phyloP scores from a whole-genome alignment of 2,888 invertebrate species.

The Eupeodes latifasciatus region DNA sequence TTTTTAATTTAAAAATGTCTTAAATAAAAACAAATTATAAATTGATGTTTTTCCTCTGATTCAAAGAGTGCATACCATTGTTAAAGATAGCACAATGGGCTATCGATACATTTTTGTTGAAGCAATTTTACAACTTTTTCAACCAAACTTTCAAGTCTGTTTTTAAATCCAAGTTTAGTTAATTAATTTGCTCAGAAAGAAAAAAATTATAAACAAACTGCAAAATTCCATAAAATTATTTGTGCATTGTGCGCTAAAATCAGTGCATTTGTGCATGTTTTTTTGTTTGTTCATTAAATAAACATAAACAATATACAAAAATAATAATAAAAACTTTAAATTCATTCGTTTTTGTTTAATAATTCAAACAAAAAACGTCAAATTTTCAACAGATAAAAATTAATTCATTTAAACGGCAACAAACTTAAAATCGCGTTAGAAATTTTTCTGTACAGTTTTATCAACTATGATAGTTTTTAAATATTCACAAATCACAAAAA shows the following conservation, averaged over 20 bases:
- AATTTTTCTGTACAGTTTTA: conserved; percentile 35
- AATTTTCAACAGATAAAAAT: conserved; percentile 8
- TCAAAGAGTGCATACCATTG: too few species aligned
- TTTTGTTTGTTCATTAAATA: not conserved
- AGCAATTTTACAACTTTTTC: too few species aligned
- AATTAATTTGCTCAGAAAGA: not conserved
- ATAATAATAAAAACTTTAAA: not conserved
- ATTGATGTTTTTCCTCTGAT: too few species aligned
- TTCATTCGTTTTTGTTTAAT: not conserved
- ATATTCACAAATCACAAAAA: conserved; percentile 10
- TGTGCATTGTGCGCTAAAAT: conserved; percentile 65
- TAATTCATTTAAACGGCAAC: conserved; percentile 58
- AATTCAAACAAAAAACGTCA: not conserved
- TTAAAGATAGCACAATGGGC: too few species aligned
- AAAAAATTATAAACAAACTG: conserved; percentile 4
- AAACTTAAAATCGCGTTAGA: conserved; percentile 58
- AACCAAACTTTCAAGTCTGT: too few species aligned
- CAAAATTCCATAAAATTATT: conserved; percentile 62
- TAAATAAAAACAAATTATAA: too few species aligned
- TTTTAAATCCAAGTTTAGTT: too few species aligned
- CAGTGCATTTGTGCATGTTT: conserved; percentile 57
- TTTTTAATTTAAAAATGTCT: too few species aligned
- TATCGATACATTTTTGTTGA: too few species aligned
- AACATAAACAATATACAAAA: conserved; percentile 38
- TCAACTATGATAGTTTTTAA: not conserved